Percentiles rank a stretch among this genome's conserved stretches.
phyloP scores from a whole-genome alignment of 53 echinoderm and acorn worm genomes.

The Stichopus horrens region DNA sequence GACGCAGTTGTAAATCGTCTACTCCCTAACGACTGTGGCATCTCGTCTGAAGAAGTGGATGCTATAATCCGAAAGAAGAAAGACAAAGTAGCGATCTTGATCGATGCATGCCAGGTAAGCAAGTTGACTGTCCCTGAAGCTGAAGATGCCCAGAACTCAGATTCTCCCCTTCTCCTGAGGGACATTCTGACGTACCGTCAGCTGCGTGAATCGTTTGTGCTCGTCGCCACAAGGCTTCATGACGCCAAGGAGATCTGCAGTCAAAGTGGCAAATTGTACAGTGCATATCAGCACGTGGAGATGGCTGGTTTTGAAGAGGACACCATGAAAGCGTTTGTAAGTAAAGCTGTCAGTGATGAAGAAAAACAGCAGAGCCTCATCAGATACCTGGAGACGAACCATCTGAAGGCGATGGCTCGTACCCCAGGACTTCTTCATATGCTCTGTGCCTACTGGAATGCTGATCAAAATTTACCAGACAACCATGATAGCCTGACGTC shows the following conservation, averaged over 20 bases:
- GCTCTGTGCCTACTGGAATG: constrained; percentile 32
- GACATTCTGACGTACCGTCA: constrained; percentile 14
- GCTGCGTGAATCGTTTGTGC: constrained; percentile 9
- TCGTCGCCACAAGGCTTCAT: constrained; percentile 13
- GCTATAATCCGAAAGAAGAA: not conserved
- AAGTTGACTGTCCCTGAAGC: not conserved
- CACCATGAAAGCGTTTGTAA: constrained; percentile 3
- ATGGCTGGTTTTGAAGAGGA: constrained; percentile 11
- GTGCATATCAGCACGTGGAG: constrained; percentile 26
- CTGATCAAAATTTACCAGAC: not conserved
- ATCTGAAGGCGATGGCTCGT: constrained; percentile 14
- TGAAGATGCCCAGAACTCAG: not conserved
- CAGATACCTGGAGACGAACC: constrained; percentile 20
- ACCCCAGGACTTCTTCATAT: constrained; percentile 2
- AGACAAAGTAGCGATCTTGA: constrained; percentile 17
- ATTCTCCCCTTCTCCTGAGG: not conserved
- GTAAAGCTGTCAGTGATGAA: not conserved
- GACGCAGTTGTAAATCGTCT: constrained; percentile 6
- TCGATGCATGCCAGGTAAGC: constrained; percentile 8
- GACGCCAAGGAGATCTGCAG: not conserved
- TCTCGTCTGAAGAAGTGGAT: constrained; percentile 1
- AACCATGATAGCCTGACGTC: not conserved
- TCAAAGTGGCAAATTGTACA: not conserved
- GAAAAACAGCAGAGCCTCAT: constrained; percentile 36
- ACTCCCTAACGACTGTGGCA: not conserved